Percentiles rank a stretch among this genome's conserved stretches.
These are phyloP conservation scores for Mobula birostris DNA, from an alignment of 2,113 vertebrate genomes.

Conservation along the genomic window DNA sequence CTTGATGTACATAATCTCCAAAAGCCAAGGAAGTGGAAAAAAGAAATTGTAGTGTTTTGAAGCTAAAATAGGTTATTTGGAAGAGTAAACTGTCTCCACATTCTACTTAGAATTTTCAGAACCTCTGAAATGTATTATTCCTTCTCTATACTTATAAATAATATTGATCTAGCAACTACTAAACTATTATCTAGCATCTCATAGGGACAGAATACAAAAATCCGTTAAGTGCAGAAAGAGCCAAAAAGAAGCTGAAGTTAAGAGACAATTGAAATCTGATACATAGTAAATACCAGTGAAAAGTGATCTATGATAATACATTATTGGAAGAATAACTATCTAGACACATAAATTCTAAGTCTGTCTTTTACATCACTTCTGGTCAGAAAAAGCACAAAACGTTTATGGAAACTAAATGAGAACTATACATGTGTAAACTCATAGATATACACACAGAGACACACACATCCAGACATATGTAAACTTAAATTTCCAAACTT, in stretches of 20 bases:
- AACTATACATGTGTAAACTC: neutral
- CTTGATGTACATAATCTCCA: neutral
- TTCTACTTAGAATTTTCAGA: neutral
- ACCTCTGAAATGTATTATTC: neutral
- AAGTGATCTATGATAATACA: neutral
- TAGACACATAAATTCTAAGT: neutral
- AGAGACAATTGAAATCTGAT: neutral
- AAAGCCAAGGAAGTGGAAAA: neutral
- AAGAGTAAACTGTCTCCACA: neutral
- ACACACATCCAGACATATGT: neutral
- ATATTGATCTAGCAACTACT: neutral
- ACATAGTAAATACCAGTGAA: neutral
- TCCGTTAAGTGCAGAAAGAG: neutral
- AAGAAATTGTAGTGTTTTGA: neutral
- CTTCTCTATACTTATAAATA: neutral
- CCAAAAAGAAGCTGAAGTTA: neutral
- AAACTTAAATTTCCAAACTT: neutral
- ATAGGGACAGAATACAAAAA: neutral
- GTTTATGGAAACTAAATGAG: neutral
- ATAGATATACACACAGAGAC: neutral
- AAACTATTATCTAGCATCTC: neutral
- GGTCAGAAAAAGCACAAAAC: neutral
- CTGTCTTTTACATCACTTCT: neutral
- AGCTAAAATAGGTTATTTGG: neutral
- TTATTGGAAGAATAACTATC: neutral